A percentile compares a stretch with the other conserved stretches of the same genome.
Conservation (phyloP, 2,797 vertebrate genomes). For the Xyrichtys novacula region DNA sequence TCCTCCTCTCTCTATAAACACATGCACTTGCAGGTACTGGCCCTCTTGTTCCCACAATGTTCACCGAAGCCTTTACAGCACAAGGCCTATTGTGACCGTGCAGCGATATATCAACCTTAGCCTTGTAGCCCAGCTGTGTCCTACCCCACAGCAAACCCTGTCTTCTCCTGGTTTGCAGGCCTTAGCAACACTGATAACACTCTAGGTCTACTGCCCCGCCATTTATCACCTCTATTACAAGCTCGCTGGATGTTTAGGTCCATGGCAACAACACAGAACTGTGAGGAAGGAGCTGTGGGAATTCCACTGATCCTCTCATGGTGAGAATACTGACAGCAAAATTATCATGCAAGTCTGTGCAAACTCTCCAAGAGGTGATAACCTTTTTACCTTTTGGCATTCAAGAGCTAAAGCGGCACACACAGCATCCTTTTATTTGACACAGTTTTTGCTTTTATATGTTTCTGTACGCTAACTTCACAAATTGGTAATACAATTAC, state of each 20-base stretch:
- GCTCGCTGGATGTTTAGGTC: conserved; percentile 5
- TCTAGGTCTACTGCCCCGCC: conserved; percentile 20
- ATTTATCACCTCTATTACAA: conserved; percentile 58
- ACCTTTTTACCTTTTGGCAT: neutral
- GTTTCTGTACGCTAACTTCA: neutral
- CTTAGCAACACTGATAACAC: conserved; percentile 56
- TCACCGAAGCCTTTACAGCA: conserved; percentile 29
- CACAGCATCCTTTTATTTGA: neutral
- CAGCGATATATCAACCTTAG: conserved; percentile 59
- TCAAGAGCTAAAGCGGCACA: neutral
- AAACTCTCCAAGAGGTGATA: neutral
- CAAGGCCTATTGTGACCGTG: conserved; percentile 34
- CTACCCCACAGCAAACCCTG: conserved; percentile 36
- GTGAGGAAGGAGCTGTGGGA: neutral
- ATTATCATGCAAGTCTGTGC: neutral
- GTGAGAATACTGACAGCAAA: neutral
- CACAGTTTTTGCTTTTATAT: neutral
- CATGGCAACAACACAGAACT: neutral
- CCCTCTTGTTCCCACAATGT: conserved; percentile 18
- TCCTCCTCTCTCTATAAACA: conserved; percentile 22
- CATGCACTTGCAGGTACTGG: conserved; percentile 29
- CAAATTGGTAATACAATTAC: neutral
- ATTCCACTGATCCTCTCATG: neutral
- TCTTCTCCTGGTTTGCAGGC: conserved; percentile 50
- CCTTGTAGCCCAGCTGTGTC: conserved; percentile 36